Conservation (phyloP, 2,113 vertebrate species). For the Centropus unirufus region DNA sequence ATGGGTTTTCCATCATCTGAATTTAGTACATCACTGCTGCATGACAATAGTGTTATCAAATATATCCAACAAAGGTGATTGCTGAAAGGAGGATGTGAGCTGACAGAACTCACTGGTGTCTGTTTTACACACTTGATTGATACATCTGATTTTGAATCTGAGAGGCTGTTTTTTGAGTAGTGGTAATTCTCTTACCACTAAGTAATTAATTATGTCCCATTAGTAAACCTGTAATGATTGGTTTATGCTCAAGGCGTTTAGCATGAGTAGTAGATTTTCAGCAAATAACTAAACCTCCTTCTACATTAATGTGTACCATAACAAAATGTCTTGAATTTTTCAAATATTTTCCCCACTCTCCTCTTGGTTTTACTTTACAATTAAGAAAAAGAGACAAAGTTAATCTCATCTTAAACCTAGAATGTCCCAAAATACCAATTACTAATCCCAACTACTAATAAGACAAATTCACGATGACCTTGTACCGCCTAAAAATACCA, state of each 20-base stretch:
- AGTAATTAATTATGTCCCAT: neutral
- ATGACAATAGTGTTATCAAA: neutral
- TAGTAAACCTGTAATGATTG: neutral
- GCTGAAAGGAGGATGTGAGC: neutral
- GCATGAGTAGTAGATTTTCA: neutral
- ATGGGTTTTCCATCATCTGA: slow-evolving; percentile 32
- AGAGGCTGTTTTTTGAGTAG: neutral
- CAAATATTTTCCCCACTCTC: neutral
- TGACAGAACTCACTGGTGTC: neutral
- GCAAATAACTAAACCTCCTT: neutral
- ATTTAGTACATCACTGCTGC: neutral
- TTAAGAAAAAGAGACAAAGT: neutral
- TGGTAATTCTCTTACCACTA: neutral
- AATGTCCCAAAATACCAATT: neutral
- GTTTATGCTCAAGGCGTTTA: neutral
- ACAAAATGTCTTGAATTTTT: neutral
- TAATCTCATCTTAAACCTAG: neutral
- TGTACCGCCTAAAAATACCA: neutral
- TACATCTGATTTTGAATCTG: neutral
- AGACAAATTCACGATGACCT: neutral
- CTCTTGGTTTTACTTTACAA: neutral
- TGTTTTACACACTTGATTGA: neutral
- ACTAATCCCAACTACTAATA: neutral
- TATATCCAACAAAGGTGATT: neutral
- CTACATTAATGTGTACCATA: neutral